Percentiles rank a stretch among this genome's conserved stretches.
Conservation (phyloP, 2,888 invertebrate genomes). For the Drosophila pseudotalamancana region DNA sequence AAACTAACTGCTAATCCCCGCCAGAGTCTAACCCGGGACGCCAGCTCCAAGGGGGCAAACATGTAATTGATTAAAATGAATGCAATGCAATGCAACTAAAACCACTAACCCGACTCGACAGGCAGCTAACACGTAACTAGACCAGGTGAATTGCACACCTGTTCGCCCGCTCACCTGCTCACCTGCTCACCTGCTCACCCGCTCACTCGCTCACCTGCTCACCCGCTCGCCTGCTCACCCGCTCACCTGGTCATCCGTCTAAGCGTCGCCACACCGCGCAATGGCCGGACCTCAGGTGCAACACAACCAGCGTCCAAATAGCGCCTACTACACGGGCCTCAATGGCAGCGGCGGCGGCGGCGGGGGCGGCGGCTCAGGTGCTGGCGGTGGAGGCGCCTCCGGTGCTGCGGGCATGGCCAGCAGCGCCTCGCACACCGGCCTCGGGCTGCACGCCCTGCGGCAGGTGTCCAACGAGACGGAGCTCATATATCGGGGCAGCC, state of each 20-base stretch:
- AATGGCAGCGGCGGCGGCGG: conserved; percentile 67
- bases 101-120: conserved; percentile 38
- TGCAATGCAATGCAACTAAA: conserved; percentile 49
- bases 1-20: conserved; percentile 23
- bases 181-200: neutral
- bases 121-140: conserved; percentile 37
- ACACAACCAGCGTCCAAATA: conserved; percentile 84
- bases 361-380: conserved; percentile 56
- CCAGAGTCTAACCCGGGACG: conserved; percentile 12
- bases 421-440: conserved; percentile 82
- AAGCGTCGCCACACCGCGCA: neutral
- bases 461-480: conserved; percentile 82
- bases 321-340: conserved; percentile 79
- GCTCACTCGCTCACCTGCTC: neutral
- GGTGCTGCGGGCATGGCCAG: conserved; percentile 74
- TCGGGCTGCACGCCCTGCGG: conserved; percentile 81
- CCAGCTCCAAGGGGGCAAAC: conserved; percentile 9
- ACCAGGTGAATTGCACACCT: conserved; percentile 6
- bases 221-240: conserved; percentile 1
- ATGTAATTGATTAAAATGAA: conserved; percentile 39
- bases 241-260: neutral
- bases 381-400: conserved; percentile 23
- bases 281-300: conserved; percentile 84
- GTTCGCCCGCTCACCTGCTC: too few relatives aligned
- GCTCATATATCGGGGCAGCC: conserved; percentile 80